phyloP scores from a whole-genome alignment of 1,140 invertebrate genomes.

The Calliphora vicina region DNA sequence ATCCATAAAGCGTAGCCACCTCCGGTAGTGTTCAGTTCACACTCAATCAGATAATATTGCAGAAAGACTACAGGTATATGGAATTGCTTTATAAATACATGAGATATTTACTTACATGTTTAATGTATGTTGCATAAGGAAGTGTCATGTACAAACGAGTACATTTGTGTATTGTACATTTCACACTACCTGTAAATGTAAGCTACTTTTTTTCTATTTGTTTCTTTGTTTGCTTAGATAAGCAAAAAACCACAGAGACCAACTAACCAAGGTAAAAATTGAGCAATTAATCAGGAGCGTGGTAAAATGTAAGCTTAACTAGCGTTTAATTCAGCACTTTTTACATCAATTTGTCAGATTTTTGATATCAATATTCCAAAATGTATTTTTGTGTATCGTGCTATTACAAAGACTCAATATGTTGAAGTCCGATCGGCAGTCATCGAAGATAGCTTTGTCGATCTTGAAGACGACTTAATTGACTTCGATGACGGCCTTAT shows the following conservation, averaged over 20 bases:
- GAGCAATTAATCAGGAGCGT: constrained; percentile 12
- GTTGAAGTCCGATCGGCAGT: too few relatives aligned
- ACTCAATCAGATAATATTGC: constrained; percentile 61
- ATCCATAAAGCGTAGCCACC: constrained; percentile 37
- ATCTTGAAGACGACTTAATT: too few relatives aligned
- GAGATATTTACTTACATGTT: background rate
- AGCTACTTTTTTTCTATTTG: background rate
- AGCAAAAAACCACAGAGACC: constrained; percentile 19
- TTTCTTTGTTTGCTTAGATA: constrained; percentile 22
- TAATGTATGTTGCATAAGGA: background rate
- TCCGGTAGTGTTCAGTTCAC: constrained; percentile 46
- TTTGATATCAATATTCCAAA: too few relatives aligned
- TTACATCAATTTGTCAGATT: too few relatives aligned
- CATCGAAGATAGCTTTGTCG: too few relatives aligned
- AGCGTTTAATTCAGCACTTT: background rate
- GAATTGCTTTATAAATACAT: background rate
- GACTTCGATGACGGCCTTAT: too few relatives aligned
- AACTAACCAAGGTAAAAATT: background rate
- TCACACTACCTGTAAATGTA: background rate
- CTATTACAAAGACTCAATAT: too few relatives aligned
- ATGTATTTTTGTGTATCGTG: too few relatives aligned
- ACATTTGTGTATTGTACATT: background rate
- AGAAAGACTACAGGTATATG: constrained; percentile 10
- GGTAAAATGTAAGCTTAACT: background rate
- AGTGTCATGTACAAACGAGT: background rate